Conservation (phyloP, 2,797 vertebrate genomes). For the Cuniculus paca region DNA sequence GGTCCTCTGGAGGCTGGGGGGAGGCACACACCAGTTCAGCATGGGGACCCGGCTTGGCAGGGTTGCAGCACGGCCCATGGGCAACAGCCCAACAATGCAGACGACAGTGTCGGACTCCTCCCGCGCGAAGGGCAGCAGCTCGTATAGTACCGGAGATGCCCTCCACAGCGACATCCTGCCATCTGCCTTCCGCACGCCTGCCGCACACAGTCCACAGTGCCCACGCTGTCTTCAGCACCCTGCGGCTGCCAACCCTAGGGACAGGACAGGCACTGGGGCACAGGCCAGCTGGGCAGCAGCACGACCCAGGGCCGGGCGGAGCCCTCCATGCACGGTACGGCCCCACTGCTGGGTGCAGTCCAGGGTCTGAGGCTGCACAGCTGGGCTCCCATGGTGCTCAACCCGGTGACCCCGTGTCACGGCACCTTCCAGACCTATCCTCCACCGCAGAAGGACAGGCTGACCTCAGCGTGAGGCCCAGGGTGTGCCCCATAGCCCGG, state of each 20-base stretch:
- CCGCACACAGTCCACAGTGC: rapidly evolving
- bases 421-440: background rate
- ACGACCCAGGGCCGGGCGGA: rapidly evolving
- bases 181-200: background rate
- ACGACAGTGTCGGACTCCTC: background rate
- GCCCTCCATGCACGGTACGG: background rate
- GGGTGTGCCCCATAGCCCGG: rapidly evolving
- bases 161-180: rapidly evolving
- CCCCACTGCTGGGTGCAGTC: rapidly evolving
- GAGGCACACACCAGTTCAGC: background rate
- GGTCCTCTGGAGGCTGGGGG: background rate
- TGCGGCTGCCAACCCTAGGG: rapidly evolving
- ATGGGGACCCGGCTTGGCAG: no score
- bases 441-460: no score
- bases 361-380: background rate
- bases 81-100: no score
- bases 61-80: background rate
- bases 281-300: rapidly evolving
- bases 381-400: rapidly evolving
- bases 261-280: rapidly evolving
- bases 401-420: background rate
- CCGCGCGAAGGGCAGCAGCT: rapidly evolving
- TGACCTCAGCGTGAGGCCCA: background rate
- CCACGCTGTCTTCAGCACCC: rapidly evolving
- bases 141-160: rapidly evolving